Conservation (phyloP, 2,888 invertebrate species). For the Auanema sp. region DNA sequence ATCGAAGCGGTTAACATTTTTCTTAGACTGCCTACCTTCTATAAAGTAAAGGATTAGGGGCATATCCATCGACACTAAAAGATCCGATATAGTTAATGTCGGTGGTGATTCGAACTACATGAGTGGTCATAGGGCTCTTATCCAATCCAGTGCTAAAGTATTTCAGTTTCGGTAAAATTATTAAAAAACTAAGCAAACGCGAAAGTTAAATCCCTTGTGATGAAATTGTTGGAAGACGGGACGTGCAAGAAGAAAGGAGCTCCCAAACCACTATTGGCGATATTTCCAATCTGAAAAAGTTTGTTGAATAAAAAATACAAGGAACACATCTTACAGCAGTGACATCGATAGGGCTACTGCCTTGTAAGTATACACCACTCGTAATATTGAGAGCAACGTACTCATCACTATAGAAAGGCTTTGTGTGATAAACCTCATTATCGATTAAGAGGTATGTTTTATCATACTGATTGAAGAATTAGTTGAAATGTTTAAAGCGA, state of each 20-base stretch:
- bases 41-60: constrained; percentile 20
- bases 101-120: constrained; percentile 2
- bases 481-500: too few relatives aligned
- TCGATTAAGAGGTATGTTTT: not conserved
- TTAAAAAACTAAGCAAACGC: constrained; percentile 13
- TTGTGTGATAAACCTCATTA: too few relatives aligned
- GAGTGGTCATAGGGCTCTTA: too few relatives aligned
- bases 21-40: constrained; percentile 8
- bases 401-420: too few relatives aligned
- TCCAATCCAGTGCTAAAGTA: too few relatives aligned
- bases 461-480: not conserved
- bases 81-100: constrained; percentile 13
- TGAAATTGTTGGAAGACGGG: constrained; percentile 12
- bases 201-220: constrained; percentile 9
- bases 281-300: constrained; percentile 14
- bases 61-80: constrained; percentile 14
- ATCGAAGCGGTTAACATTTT: too few relatives aligned
- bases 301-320: not conserved
- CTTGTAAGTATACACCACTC: too few relatives aligned
- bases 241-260: constrained; percentile 19
- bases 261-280: constrained; percentile 8
- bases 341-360: constrained; percentile 14
- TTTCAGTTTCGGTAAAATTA: too few relatives aligned
- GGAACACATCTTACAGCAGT: constrained; percentile 10
- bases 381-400: too few relatives aligned